A percentile compares a stretch with the other conserved stretches of the same genome.
phyloP scores from a whole-genome alignment of 2,888 invertebrate genomes.

The Lingula anatina region DNA sequence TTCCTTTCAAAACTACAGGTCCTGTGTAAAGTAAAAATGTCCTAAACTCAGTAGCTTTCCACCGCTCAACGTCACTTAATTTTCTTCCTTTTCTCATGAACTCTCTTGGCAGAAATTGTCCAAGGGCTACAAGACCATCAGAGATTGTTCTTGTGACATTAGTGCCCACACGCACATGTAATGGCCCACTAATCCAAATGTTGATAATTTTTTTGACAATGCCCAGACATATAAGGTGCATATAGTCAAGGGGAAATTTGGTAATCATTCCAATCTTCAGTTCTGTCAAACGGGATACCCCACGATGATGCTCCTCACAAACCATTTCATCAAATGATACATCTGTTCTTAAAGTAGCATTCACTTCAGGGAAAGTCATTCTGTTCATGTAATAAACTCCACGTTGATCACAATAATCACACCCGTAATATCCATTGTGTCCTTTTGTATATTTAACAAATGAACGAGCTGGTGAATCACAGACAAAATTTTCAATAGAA shows the following conservation, averaged over 20 bases:
- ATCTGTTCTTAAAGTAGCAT: conserved; percentile 8
- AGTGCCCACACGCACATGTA: conserved; percentile 4
- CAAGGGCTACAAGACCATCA: conserved; percentile 6
- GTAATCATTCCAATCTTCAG: conserved; percentile 17
- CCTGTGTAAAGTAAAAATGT: conserved; percentile 29
- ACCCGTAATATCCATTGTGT: conserved; percentile 11
- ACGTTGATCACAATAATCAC: conserved; percentile 11
- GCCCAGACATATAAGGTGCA: conserved; percentile 34
- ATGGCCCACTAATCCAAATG: conserved; percentile 18
- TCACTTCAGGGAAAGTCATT: conserved; percentile 5
- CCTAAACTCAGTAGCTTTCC: conserved; percentile 32
- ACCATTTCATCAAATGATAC: conserved; percentile 14
- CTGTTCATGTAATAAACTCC: conserved; percentile 3
- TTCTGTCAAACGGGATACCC: conserved; percentile 12
- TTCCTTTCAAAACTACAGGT: conserved; percentile 14
- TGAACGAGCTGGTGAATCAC: conserved; percentile 1
- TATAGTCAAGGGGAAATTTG: conserved; percentile 32
- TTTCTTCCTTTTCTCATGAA: conserved; percentile 21
- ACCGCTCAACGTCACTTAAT: conserved; percentile 18
- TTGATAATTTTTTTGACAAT: conserved; percentile 18
- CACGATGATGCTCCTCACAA: conserved; percentile 17
- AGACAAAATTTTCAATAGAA: not conserved
- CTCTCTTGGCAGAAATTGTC: conserved; percentile 14
- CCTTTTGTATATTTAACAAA: conserved; percentile 4
- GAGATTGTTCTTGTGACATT: conserved; percentile 11